These are phyloP conservation scores for Oophaga sylvatica DNA, from an alignment of 2,797 vertebrate genomes.

Conservation along the genomic window DNA sequence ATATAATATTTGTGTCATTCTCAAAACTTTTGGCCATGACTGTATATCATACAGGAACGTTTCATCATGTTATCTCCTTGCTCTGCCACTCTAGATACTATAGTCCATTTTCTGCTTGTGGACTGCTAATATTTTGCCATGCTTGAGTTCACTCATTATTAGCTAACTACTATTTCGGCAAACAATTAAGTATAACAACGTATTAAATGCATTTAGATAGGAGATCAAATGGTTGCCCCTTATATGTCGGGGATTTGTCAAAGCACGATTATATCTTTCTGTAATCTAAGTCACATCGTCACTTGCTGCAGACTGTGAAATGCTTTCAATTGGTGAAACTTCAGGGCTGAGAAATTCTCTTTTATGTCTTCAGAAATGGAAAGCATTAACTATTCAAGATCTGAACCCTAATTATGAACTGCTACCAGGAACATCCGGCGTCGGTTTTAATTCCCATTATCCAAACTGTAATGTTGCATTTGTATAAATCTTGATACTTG, in stretches of 20 bases:
- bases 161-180: too few relatives aligned
- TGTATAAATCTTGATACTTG: slow-evolving; percentile 54
- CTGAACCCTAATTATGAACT: slow-evolving; percentile 39
- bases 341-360: neutral
- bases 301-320: neutral
- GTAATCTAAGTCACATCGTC: neutral
- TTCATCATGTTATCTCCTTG: too few relatives aligned
- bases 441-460: slow-evolving; percentile 4
- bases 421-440: slow-evolving; percentile 25
- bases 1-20: too few relatives aligned
- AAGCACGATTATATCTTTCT: neutral
- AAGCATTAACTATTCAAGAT: slow-evolving; percentile 14
- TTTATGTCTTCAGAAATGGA: slow-evolving; percentile 14
- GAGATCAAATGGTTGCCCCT: neutral
- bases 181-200: neutral
- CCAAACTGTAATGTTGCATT: slow-evolving; percentile 59
- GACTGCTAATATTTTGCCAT: too few relatives aligned
- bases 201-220: neutral
- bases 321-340: neutral
- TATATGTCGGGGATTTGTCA: neutral
- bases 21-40: too few relatives aligned
- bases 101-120: too few relatives aligned
- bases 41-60: too few relatives aligned
- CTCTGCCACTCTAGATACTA: too few relatives aligned
- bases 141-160: too few relatives aligned